phyloP scores from a whole-genome alignment of 2,113 vertebrate genomes.

The Eulemur rufifrons region DNA sequence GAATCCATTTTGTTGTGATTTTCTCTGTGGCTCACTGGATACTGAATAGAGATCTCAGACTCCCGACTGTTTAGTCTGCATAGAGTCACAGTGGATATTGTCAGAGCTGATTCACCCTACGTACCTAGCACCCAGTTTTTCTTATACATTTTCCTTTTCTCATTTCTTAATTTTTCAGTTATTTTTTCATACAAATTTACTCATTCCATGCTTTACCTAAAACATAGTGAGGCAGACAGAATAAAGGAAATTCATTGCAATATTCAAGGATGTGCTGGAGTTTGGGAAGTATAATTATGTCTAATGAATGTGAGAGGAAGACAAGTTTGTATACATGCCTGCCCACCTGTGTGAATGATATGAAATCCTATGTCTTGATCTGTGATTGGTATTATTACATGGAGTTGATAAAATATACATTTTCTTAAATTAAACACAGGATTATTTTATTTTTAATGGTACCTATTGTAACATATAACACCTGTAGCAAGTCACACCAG shows the following conservation, averaged over 20 bases:
- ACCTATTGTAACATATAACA: not conserved
- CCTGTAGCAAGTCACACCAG: not conserved
- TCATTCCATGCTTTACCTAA: not conserved
- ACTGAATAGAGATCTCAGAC: not conserved
- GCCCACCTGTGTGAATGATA: not conserved
- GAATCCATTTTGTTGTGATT: not conserved
- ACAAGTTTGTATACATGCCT: not conserved
- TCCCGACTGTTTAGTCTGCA: not conserved
- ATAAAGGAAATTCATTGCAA: not conserved
- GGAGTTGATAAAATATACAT: not conserved
- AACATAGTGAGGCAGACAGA: not conserved
- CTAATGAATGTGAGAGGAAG: not conserved
- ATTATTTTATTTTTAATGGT: not conserved
- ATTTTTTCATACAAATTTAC: not conserved
- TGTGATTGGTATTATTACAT: not conserved
- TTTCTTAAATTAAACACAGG: not conserved
- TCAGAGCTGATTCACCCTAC: not conserved
- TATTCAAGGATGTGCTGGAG: not conserved
- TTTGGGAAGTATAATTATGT: not conserved
- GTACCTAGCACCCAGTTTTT: not conserved
- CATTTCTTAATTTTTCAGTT: not conserved
- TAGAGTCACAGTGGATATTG: not conserved
- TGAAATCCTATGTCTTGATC: not conserved
- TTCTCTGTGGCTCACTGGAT: not conserved
- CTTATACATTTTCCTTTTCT: not conserved